Evolutionary conservation across 2,888 invertebrate species (phyloP), one percentile per base, ranked within the genome.

Genomic region (Piscicola geometra): DNA sequence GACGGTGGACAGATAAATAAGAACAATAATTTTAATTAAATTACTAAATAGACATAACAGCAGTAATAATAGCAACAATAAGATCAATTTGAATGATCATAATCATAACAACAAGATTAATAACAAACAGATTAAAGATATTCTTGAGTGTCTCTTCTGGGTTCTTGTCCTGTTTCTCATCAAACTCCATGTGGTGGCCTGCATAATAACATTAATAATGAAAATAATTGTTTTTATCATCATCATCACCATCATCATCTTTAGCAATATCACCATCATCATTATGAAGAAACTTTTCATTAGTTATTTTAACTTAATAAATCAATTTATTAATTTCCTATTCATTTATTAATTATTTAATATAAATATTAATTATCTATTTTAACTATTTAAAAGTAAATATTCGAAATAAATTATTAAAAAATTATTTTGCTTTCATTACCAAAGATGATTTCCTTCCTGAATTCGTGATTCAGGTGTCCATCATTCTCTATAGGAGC

Each of bases 401-500:
- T n/a, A n/a, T n/a, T n/a, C n/a, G n/a, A n/a, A n/a, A n/a, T n/a
- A n/a, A n/a, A 18, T 56, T 56, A 18, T 18, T 18, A 56, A 18
- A 15, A 47, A 3, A 56, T 56, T 56, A 25, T 25, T 5, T 25
- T 56, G 9, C 5, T 56, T 25, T 56, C 60, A 56, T 5, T 56
- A 41, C 75, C 75, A 30, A 75, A 52, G 3, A 75, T 21, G 50
- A 75, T 81, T 80, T 87, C 87, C 78, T 86, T 85, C 78, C 85
- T 83, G 77, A 85, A 87, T 9, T 86, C 83, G 60, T 83, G 83
- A 77, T 87, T 87, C 15, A 87, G 76, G 79, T 86, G 85, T 1
- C 87, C 87, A 81, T 87, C 86, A 73, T 85, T 83, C 79, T 88
- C 87, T 78, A 87, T 81, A 72, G 84, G 84, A 1, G 88, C 83